Evolutionary conservation across 1,140 invertebrate genomes (phyloP), one percentile per base, ranked within the genome.

Genomic region (Drosophila ohnishii): DNA sequence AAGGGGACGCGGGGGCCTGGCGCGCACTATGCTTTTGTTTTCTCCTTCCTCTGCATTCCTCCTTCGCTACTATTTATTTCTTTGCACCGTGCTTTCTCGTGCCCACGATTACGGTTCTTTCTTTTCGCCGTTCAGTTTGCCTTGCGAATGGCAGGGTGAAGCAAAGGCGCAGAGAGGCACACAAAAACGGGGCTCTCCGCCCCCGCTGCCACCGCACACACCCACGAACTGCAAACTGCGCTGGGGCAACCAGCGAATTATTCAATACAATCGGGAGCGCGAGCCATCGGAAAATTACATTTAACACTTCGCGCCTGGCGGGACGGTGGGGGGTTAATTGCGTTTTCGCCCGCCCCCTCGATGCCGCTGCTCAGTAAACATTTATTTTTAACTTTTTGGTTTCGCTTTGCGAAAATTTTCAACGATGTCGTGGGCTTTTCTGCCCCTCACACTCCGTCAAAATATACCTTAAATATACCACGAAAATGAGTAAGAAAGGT

Each of bases 321-420:
- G 19, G 28, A 11, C 22, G 50, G 25, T 22, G 65, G 34, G 45
- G 61, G 60, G 53, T 57, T 78, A 71, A 78, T 72, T 78, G 60
- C 55, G 56, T 55, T 78, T 72, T 78, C 39, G 57, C 65, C 58
- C 57, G 50, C 73, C 50, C 47, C 47, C 75, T 60, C 45, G 47
- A 16, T 69, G 39, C 62, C 65, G 62, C 74, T 75, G 74, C 78
- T 80, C 80, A 80, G 74, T 85, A 85, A 85, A 75, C 84, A 88
- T 83, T 88, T 88, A 88, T 88, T 88, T 88, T 84, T 88, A 88
- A 80, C 80, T 88, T 88, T 88, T 80, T 80, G 73, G 69, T 56
- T 78, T 88, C 70, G 84, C 84, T 78, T 88, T 64, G 84, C 84
- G 84, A 88, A 88, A 88, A 89, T 84, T 84, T 88, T 88, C 84